Evolutionary conservation across 2,113 vertebrate species (phyloP), one percentile per base, ranked within the genome.

Genomic region (Pygoscelis adeliae): DNA sequence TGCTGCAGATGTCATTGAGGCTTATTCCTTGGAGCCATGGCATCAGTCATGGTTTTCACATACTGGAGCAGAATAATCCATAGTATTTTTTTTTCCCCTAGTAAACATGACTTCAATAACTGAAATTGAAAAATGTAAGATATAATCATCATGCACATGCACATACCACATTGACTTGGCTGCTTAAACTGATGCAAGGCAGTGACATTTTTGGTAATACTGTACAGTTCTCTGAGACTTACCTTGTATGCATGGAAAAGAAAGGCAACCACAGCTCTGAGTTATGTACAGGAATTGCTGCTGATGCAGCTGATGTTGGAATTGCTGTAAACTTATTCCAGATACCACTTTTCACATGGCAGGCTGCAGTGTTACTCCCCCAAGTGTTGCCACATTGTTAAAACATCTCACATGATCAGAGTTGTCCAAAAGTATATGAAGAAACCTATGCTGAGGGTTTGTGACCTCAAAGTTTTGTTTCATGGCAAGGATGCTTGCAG

Each of bases 21-120:
- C 26, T 97, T 73, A 42, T 91, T 89, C 58, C 95, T 95, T 5
- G 1, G 49, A 87, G 70, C 63, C 8, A 17, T 90, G 58, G 87
- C 83, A 96, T 93, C 93, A 96, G 50, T 97, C 93, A 91, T n/a
- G 59, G 77, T 52, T 93, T 95, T 72, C 82, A 74, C 36, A 67
- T 84, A 65, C 42, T 86, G 84, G 19, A 91, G 59, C n/a, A 70
- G 58, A 94, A 90, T 91, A 93, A 96, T 80, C 53, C 56, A n/a
- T 59, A 52, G 44, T 30, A 71, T 7, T 59, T 83, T 74, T 81
- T 81, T 62, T n/a, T 4, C 44, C 65, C 36, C n/a, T 59, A 74
- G 49, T 82, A 93, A 93, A 71, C 44, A 87, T 73, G 55, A 58
- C 47, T 94, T 86, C 59, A 83, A 15, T 50, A 94, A 90, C 55